Base-by-base conservation (phyloP, 1,140 invertebrate species). In the Caenorhabditis brenneri region DNA sequence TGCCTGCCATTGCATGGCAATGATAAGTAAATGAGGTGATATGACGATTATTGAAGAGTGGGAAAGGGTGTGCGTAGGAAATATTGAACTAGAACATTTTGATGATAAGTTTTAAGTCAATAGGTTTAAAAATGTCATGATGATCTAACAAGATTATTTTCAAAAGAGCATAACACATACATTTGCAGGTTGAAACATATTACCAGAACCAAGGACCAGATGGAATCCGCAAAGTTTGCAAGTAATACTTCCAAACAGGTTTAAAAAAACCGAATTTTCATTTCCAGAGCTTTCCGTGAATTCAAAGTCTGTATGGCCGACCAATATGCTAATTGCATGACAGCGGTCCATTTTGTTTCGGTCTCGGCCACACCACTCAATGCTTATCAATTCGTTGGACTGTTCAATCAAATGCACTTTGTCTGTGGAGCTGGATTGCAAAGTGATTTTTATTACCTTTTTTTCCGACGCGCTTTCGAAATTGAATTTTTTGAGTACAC, bases 361-460 rank as follows among this genome's bases (percentile, higher is more conserved):
- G 55, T 46, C 10, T 82, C 81, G 24, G 74, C 74, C 12, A 79
- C 9, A 33, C 31, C 82, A 7, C 49, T 81, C 42, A 31, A 79
- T 12, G 85, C 84, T 58, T 86, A 86, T 79, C 36, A 65, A 46
- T 87, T 84, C 22, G 81, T 86, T 24, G 55, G 58, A 19, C 36
- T 82, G 36, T 87, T 86, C 82, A 86, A 85, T 49, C 81, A 82
- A 42, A 74, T 87, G 53, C 86, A 87, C 82, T 87, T 80, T 58
- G 55, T 78, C 31, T 87, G 86, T 53, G 86, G 86, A 60, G 86
- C 84, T 51, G 86, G 86, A 79, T 79, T 86, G 65, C 69, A 86
- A 42, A 82, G 86, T 87, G 48, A 79, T 19, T 65, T 55, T 51
- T 78, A 53, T 80, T 53, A 53, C 19, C 39, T 42, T 39, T 12